A percentile compares a stretch with the other conserved stretches of the same genome.
Evolutionary conservation across 2,113 vertebrate genomes (phyloP).

Genomic region (Acinonyx jubatus): DNA sequence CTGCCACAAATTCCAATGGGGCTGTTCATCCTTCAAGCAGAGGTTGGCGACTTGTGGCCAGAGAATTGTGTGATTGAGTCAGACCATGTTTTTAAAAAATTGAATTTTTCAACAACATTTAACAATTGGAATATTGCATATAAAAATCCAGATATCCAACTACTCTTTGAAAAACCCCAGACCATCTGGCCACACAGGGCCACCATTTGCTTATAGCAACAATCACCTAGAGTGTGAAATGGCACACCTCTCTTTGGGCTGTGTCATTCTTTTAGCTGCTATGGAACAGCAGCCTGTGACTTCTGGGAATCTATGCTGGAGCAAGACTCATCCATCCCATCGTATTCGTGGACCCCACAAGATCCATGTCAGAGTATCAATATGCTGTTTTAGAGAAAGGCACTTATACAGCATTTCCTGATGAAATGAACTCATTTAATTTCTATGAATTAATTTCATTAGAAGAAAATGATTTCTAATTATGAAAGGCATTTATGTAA

Average conservation of each 20-base stretch:
- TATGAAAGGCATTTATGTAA: background rate
- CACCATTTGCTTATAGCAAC: background rate
- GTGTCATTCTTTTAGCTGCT: background rate
- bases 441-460: slow-evolving; percentile 48
- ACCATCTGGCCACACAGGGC: slow-evolving; percentile 6
- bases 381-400: background rate
- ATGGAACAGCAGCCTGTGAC: background rate
- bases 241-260: background rate
- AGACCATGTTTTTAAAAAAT: background rate
- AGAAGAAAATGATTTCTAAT: slow-evolving; percentile 13
- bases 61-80: background rate
- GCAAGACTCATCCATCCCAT: background rate
- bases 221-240: background rate
- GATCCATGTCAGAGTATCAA: background rate
- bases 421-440: background rate
- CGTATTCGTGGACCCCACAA: background rate
- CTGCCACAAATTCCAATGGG: background rate
- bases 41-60: background rate
- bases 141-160: slow-evolving; percentile 41
- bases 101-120: background rate
- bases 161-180: background rate
- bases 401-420: background rate
- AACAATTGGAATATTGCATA: background rate
- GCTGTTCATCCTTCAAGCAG: background rate
- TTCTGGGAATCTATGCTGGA: background rate